Conservation (phyloP, 1,140 invertebrate genomes). For the Chrysoperla carnea region DNA sequence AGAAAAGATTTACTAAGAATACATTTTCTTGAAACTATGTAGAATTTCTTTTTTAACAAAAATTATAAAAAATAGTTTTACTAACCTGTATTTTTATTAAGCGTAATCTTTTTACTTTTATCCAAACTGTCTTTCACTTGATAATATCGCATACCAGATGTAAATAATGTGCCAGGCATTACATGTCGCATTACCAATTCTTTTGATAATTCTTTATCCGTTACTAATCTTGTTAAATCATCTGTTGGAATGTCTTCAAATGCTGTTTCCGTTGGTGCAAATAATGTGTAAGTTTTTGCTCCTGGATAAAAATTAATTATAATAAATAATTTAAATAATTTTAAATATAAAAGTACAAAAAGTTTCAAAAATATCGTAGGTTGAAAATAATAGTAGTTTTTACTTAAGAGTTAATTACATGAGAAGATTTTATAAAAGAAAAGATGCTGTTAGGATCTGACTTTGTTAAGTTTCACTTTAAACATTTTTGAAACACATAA, state of each 20-base stretch:
- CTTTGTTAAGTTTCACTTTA: too few species aligned
- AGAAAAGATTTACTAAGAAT: too few species aligned
- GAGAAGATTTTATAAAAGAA: too few species aligned
- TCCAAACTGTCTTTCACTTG: conserved; percentile 60
- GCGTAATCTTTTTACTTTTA: conserved; percentile 39
- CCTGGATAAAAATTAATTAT: conserved; percentile 25
- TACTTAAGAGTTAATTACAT: too few species aligned
- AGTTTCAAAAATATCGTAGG: too few species aligned
- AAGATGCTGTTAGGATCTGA: too few species aligned
- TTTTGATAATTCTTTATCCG: conserved; percentile 42
- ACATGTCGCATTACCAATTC: conserved; percentile 63
- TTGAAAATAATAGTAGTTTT: too few species aligned
- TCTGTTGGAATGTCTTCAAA: conserved; percentile 45
- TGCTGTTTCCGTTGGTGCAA: conserved; percentile 66
- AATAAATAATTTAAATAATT: neutral
- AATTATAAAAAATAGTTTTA: conserved; percentile 5
- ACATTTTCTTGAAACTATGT: too few species aligned
- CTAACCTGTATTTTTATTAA: conserved; percentile 60
- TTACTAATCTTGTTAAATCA: conserved; percentile 37
- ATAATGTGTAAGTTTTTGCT: conserved; percentile 65
- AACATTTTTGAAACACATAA: too few species aligned
- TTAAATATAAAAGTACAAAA: neutral
- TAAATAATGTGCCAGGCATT: conserved; percentile 57
- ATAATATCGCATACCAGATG: conserved; percentile 69
- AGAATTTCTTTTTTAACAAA: too few species aligned